Percentiles rank a stretch among this genome's conserved stretches.
Evolutionary conservation across 2,888 invertebrate species (phyloP).

Genomic region (Nomada hirtipes): DNA sequence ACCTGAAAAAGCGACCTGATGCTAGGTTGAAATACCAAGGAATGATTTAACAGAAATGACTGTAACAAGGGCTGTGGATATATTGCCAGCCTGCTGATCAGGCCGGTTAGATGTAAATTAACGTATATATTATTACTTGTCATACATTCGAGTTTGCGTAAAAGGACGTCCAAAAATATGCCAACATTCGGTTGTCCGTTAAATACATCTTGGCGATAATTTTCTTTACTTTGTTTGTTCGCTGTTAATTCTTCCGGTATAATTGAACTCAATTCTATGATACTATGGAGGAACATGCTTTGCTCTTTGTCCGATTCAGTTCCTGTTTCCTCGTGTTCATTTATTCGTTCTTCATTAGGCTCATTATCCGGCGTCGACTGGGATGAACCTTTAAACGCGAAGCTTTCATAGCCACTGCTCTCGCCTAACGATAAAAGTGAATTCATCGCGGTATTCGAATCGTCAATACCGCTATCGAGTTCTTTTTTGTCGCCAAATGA

Average conservation of each 20-base stretch:
- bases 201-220: constrained; percentile 73
- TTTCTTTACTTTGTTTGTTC: constrained; percentile 62
- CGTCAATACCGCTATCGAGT: constrained; percentile 72
- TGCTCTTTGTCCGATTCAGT: constrained; percentile 51
- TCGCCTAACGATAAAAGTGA: constrained; percentile 90
- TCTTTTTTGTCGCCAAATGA: constrained; percentile 63
- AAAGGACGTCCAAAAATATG: constrained; percentile 90
- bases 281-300: constrained; percentile 63
- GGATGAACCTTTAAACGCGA: constrained; percentile 85
- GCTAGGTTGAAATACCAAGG: constrained; percentile 94
- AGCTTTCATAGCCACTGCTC: constrained; percentile 92
- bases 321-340: constrained; percentile 70
- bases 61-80: constrained; percentile 95
- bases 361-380: constrained; percentile 84
- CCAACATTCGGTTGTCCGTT: constrained; percentile 83
- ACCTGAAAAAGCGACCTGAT: constrained; percentile 97
- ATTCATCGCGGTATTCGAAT: constrained; percentile 82
- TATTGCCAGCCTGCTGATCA: constrained; percentile 93
- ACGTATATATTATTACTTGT: constrained; percentile 93
- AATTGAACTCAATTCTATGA: constrained; percentile 35
- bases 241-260: constrained; percentile 33
- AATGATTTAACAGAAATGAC: constrained; percentile 94
- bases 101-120: constrained; percentile 94
- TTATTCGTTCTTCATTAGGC: constrained; percentile 76
- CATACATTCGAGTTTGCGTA: constrained; percentile 93